Evolutionary conservation across 2,797 vertebrate species (phyloP).

Genomic region (Mustela erminea): DNA sequence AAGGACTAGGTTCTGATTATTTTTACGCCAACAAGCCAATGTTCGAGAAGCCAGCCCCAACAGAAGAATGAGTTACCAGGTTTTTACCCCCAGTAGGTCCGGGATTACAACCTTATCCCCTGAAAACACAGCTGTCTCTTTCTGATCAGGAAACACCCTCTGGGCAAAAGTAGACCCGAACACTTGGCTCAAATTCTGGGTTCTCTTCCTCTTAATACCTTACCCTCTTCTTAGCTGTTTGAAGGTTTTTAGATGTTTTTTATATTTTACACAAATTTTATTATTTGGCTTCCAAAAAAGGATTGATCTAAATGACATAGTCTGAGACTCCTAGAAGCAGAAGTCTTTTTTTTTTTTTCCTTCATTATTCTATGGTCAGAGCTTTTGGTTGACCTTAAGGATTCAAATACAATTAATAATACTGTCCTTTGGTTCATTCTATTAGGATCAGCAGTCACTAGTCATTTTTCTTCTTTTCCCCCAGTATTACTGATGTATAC

Average conservation of each 20-base stretch:
- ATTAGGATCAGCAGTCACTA: background rate
- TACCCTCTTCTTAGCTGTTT: background rate
- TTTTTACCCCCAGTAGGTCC: background rate
- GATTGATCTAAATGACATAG: background rate
- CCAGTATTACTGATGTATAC: background rate
- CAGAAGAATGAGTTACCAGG: background rate
- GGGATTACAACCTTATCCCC: no score
- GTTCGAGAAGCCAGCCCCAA: background rate
- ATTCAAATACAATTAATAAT: background rate
- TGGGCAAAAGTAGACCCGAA: background rate
- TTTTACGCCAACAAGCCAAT: background rate
- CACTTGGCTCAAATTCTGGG: background rate
- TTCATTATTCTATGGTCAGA: constrained; percentile 15
- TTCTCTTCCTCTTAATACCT: background rate
- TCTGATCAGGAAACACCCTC: background rate
- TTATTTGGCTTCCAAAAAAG: background rate
- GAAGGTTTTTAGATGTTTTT: background rate
- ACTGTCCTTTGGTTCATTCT: background rate
- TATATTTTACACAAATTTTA: background rate
- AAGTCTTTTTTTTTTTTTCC: background rate
- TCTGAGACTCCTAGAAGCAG: background rate
- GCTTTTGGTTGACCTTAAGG: constrained; percentile 8
- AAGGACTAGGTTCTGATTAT: background rate
- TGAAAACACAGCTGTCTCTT: background rate
- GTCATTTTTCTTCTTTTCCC: background rate